phyloP scores from a whole-genome alignment of 2,888 invertebrate genomes.

The Leptopterna dolabrata region DNA sequence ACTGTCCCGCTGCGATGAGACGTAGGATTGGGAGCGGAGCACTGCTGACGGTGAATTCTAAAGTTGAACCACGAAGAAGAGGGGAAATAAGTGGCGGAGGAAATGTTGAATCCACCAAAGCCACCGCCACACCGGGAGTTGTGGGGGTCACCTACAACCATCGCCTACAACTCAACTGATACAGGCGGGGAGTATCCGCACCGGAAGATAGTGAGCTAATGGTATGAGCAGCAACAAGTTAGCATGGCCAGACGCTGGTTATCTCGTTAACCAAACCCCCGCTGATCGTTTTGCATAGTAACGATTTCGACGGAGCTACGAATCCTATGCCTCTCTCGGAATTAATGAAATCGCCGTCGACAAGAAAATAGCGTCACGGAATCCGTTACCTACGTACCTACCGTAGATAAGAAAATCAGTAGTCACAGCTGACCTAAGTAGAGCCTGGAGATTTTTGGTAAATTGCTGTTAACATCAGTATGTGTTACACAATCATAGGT shows the following conservation, averaged over 20 bases:
- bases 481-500: too few species aligned
- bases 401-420: too few species aligned
- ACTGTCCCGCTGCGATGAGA: too few species aligned
- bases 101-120: neutral
- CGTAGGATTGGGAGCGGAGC: too few species aligned
- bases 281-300: neutral
- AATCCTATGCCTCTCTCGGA: neutral
- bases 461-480: too few species aligned
- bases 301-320: neutral
- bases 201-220: neutral
- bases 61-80: neutral
- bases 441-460: too few species aligned
- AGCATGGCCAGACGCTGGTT: conserved; percentile 12
- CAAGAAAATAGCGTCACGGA: neutral
- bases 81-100: neutral
- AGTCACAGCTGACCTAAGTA: too few species aligned
- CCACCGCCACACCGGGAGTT: neutral
- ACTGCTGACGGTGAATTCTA: neutral
- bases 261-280: neutral
- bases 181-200: neutral
- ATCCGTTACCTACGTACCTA: neutral
- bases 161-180: too few species aligned
- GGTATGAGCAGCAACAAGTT: conserved; percentile 19
- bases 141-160: neutral
- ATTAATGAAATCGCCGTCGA: neutral